Conservation (phyloP, 2,888 invertebrate genomes). For the Cancer borealis region DNA sequence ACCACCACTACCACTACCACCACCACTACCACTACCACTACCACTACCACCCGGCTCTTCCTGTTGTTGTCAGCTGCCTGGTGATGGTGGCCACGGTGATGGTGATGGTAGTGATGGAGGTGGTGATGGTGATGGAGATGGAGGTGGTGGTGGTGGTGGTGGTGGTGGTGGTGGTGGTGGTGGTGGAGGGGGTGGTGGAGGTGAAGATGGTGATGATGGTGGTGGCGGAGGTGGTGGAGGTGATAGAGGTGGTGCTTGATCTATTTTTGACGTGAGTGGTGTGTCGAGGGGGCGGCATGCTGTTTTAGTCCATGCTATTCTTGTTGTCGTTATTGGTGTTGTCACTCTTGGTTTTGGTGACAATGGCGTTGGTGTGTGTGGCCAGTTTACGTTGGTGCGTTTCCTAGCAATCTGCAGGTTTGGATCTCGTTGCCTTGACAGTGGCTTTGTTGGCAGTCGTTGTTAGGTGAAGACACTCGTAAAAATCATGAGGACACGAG, state of each 20-base stretch:
- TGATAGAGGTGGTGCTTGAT: neutral
- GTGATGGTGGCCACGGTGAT: neutral
- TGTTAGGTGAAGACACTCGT: conserved; percentile 8
- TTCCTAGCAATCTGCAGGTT: neutral
- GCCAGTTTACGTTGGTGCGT: neutral
- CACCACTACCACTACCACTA: neutral
- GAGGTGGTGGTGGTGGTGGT: no score
- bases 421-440: conserved; percentile 5
- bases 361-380: neutral
- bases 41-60: conserved; percentile 33
- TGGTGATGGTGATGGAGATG: no score
- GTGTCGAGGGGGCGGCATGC: neutral
- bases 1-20: neutral
- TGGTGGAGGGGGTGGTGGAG: neutral
- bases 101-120: neutral
- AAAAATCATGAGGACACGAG: neutral
- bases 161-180: no score
- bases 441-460: neutral
- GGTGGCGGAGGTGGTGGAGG: neutral
- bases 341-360: neutral
- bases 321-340: neutral
- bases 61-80: conserved; percentile 40
- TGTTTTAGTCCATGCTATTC: neutral
- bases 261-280: conserved; percentile 11
- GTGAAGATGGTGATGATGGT: neutral